phyloP scores from a whole-genome alignment of 2,797 vertebrate genomes.

The Gymnothorax reevesii region DNA sequence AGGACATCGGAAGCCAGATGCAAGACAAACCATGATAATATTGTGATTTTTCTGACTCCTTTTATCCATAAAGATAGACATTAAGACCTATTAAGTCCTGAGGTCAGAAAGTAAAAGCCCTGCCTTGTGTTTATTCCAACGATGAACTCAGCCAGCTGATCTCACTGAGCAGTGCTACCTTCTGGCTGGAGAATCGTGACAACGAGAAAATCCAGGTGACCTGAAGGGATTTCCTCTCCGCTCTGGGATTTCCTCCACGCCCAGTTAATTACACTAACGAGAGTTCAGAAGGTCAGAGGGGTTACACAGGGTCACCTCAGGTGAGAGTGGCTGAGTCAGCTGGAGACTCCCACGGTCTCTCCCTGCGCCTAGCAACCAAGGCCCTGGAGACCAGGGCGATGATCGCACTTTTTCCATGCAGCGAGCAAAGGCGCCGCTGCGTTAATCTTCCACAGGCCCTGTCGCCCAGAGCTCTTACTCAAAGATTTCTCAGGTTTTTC shows the following conservation, averaged over 20 bases:
- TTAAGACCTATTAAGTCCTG: too few relatives aligned
- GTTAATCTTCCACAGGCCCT: not conserved
- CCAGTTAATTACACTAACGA: not conserved
- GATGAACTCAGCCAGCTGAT: not conserved
- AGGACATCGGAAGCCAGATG: too few relatives aligned
- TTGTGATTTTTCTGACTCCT: too few relatives aligned
- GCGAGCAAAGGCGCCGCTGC: not conserved
- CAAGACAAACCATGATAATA: too few relatives aligned
- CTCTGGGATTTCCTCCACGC: too few relatives aligned
- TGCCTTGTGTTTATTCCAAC: not conserved
- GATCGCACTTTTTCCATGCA: not conserved
- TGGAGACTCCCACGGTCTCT: not conserved
- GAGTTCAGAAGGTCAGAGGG: slow-evolving; percentile 7
- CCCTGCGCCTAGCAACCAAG: not conserved
- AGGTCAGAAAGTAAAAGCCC: too few relatives aligned
- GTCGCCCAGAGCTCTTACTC: not conserved
- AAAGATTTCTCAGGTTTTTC: slow-evolving; percentile 3
- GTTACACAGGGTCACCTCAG: not conserved
- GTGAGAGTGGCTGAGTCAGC: not conserved
- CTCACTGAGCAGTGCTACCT: too few relatives aligned
- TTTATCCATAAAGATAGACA: too few relatives aligned
- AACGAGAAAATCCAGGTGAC: too few relatives aligned
- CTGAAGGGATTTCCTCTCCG: too few relatives aligned
- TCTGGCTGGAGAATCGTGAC: too few relatives aligned
- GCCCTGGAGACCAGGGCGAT: not conserved